phyloP scores from a whole-genome alignment of 2,888 invertebrate genomes.

The Fabriciana adippe region DNA sequence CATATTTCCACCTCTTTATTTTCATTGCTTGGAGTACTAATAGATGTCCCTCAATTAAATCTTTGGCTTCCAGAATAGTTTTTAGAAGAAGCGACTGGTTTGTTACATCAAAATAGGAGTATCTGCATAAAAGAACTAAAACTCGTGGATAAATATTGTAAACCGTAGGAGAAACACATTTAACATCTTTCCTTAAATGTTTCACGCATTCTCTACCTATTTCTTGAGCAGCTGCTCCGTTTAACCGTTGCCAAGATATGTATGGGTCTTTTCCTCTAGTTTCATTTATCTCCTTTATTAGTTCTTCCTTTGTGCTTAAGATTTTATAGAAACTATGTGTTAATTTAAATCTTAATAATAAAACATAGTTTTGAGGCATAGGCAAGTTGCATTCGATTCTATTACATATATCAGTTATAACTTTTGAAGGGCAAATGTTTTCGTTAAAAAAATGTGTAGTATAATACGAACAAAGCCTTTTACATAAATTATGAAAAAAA shows the following conservation, averaged over 20 bases:
- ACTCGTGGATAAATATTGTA: slow-evolving; percentile 53
- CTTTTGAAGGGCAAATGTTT: slow-evolving; percentile 47
- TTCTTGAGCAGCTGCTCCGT: slow-evolving; percentile 45
- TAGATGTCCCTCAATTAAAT: slow-evolving; percentile 54
- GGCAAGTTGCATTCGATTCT: slow-evolving; percentile 47
- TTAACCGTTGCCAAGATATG: slow-evolving; percentile 43
- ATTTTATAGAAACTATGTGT: slow-evolving; percentile 27
- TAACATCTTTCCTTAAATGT: slow-evolving; percentile 55
- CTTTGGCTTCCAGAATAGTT: slow-evolving; percentile 47
- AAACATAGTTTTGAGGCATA: slow-evolving; percentile 54
- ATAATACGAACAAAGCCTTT: slow-evolving; percentile 45
- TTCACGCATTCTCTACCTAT: slow-evolving; percentile 52
- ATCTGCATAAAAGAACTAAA: slow-evolving; percentile 40
- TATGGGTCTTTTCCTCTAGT: slow-evolving; percentile 31
- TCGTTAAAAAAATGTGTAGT: slow-evolving; percentile 39
- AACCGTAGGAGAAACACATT: slow-evolving; percentile 55
- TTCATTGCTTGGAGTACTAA: slow-evolving; percentile 47
- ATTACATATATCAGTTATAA: slow-evolving; percentile 47
- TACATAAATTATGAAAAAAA: slow-evolving; percentile 47
- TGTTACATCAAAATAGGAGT: slow-evolving; percentile 29
- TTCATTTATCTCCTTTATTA: slow-evolving; percentile 37
- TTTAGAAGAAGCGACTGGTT: slow-evolving; percentile 43
- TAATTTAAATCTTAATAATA: slow-evolving; percentile 45
- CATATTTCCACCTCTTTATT: slow-evolving; percentile 25
- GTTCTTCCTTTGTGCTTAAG: slow-evolving; percentile 35